phyloP scores from a whole-genome alignment of 2,113 vertebrate genomes.

The Columba livia region DNA sequence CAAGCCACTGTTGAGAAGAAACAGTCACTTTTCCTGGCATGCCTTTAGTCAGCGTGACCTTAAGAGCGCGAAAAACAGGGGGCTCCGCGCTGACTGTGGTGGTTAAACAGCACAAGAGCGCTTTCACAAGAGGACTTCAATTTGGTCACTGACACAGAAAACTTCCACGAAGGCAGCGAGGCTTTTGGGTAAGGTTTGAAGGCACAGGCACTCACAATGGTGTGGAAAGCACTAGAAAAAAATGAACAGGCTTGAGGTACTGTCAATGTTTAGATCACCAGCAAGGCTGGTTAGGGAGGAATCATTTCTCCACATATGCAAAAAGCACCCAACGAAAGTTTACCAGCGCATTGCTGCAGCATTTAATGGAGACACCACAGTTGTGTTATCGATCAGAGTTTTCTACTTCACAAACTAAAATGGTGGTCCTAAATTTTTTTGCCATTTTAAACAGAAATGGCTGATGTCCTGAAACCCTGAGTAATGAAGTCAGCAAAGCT shows the following conservation, averaged over 20 bases:
- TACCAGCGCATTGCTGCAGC: neutral
- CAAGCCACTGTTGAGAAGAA: conserved; percentile 29
- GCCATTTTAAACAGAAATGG: neutral
- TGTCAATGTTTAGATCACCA: neutral
- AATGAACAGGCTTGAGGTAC: neutral
- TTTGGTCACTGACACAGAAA: neutral
- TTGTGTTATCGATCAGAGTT: neutral
- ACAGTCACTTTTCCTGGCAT: conserved; percentile 66
- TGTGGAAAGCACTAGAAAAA: neutral
- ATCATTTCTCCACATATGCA: neutral
- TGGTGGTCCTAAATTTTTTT: neutral
- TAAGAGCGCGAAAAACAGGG: conserved; percentile 39
- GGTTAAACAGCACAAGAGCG: conserved; percentile 38
- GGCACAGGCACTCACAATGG: fast-evolving
- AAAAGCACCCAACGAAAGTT: neutral
- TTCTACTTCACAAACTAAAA: neutral
- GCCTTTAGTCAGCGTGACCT: conserved; percentile 57
- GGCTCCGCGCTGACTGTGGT: neutral
- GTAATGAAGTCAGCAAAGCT: neutral
- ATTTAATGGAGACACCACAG: neutral
- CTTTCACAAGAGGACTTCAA: neutral
- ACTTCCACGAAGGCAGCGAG: neutral
- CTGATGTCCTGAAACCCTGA: neutral
- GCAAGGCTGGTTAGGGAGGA: neutral
- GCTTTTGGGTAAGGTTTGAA: neutral